Evolutionary conservation across 2,113 vertebrate genomes (phyloP), one percentile per base, ranked within the genome.

Genomic region (Notechis scutatus): DNA sequence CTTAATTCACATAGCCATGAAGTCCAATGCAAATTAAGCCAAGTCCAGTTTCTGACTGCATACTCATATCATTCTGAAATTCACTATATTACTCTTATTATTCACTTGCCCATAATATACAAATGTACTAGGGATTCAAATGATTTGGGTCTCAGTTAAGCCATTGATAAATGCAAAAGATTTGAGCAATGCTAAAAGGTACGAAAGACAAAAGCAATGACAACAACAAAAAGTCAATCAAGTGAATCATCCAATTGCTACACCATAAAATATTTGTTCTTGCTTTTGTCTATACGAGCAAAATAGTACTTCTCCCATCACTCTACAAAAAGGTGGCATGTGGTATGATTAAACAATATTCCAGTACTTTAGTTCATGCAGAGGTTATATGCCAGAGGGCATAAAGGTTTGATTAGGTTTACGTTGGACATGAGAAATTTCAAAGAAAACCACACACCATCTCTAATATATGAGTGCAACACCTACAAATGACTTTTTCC

Each of bases 331-430:
- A 97, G 97, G 97, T 97, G 95, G 96, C 96, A 96, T 90, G 91
- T 91, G 94, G 95, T 95, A 97, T 97, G 98, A 98, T 98, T 97
- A 98, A 98, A 97, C 97, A 98, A 97, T 98, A 98, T 98, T 98
- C 98, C 98, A 97, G 96, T 96, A 96, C 96, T 97, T 98, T 97
- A 98, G 98, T 98, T 99, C 98, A 98, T 94, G 90, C 94, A 95
- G 96, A 97, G 98, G 98, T 98, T 98, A 98, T 96, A 97, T 97
- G 97, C 98, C 97, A 94, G 95, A 96, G 97, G 98, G 98, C 97
- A 98, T 90, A 94, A 96, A 95, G 96, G 96, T 98, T 98, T 98
- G 98, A 98, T 98, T 97, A 97, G 97, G 97, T 98, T 98, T 98
- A 97, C 94, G 42, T 98, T 97, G 97, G 97, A 97, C 88, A 93